Percentiles rank a stretch among this genome's conserved stretches.
phyloP scores from a whole-genome alignment of 2,888 invertebrate species.

The Eupithecia insigniata region DNA sequence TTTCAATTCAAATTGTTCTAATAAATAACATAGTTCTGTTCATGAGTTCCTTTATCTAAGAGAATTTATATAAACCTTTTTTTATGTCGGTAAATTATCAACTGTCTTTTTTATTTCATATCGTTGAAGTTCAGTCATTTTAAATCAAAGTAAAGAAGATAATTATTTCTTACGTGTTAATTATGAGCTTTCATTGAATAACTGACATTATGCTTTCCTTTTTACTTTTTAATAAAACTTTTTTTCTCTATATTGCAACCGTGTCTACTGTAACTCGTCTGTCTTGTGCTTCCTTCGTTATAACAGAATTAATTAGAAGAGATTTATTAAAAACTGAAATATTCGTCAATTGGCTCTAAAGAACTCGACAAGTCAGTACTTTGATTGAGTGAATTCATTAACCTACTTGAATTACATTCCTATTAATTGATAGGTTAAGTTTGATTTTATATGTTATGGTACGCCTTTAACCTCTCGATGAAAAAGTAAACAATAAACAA shows the following conservation, averaged over 20 bases:
- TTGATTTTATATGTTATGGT: too few relatives aligned
- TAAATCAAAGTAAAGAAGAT: background rate
- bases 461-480: too few relatives aligned
- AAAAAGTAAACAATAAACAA: too few relatives aligned
- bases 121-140: background rate
- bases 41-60: too few relatives aligned
- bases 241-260: background rate
- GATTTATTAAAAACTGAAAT: slow-evolving; percentile 65
- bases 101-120: background rate
- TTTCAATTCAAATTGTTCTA: too few relatives aligned
- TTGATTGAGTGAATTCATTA: slow-evolving; percentile 32
- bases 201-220: background rate
- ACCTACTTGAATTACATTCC: background rate
- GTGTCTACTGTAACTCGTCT: slow-evolving; percentile 4
- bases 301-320: slow-evolving; percentile 59
- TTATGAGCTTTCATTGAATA: background rate
- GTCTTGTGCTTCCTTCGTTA: slow-evolving; percentile 55
- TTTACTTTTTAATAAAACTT: too few relatives aligned
- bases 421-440: background rate
- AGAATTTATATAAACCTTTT: too few relatives aligned
- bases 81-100: too few relatives aligned
- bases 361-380: slow-evolving; percentile 27
- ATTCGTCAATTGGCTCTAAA: slow-evolving; percentile 57
- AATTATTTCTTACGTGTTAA: background rate
- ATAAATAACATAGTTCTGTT: too few relatives aligned